phyloP scores from a whole-genome alignment of 2,113 vertebrate genomes.

The Lota lota region DNA sequence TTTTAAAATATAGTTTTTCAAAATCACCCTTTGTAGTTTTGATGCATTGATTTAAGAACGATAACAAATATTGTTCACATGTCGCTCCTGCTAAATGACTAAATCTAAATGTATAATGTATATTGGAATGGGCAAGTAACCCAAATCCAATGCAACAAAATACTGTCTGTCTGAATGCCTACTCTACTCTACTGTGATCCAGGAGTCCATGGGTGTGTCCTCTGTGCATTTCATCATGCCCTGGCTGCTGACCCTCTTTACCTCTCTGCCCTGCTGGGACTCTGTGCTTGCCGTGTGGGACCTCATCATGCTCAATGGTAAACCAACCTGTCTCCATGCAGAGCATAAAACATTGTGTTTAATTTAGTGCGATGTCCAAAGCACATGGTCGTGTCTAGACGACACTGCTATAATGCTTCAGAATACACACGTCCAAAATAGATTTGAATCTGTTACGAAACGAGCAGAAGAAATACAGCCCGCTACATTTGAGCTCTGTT shows the following conservation, averaged over 20 bases:
- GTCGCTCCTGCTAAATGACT: no score
- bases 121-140: no score
- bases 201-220: constrained; percentile 68
- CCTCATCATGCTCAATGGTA: constrained; percentile 71
- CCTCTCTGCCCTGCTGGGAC: constrained; percentile 76
- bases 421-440: no score
- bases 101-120: background rate
- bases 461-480: no score
- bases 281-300: constrained; percentile 75
- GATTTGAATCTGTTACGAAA: no score
- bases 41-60: no score
- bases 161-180: background rate
- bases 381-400: no score
- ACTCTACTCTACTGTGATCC: constrained; percentile 1
- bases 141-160: constrained; percentile 21
- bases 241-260: constrained; percentile 75
- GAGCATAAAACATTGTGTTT: background rate
- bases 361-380: no score
- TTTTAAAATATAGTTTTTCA: no score
- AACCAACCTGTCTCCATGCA: background rate
- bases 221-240: constrained; percentile 69
- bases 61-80: background rate
- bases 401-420: no score
- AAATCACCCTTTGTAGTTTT: background rate
- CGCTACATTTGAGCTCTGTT: no score